Evolutionary conservation across 2,113 vertebrate genomes (phyloP).

Genomic region (Gymnocephalus cernua): DNA sequence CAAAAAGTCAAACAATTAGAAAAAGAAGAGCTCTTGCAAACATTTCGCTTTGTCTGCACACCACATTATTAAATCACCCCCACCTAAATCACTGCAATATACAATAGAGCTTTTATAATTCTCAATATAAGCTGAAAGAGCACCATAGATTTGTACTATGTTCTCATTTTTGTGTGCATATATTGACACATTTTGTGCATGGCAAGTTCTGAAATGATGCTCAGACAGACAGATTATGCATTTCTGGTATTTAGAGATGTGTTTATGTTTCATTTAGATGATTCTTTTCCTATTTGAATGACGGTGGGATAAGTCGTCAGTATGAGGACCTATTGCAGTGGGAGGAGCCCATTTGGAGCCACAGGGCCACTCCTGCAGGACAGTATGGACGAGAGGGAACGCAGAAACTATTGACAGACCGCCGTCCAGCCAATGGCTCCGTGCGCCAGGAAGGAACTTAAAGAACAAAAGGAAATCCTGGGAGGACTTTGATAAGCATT

Average conservation of each 20-base stretch:
- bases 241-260: constrained; percentile 88
- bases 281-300: constrained; percentile 79
- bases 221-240: constrained; percentile 75
- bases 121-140: constrained; percentile 10
- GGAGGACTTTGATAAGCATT: constrained; percentile 51
- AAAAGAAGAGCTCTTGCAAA: constrained; percentile 41
- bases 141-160: constrained; percentile 32
- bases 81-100: constrained; percentile 25
- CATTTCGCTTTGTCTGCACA: constrained; percentile 43
- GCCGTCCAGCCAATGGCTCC: constrained; percentile 83
- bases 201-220: constrained; percentile 80
- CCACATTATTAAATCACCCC: constrained; percentile 64
- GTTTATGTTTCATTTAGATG: constrained; percentile 86
- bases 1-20: constrained; percentile 68
- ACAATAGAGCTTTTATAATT: constrained; percentile 22
- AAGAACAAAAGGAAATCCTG: constrained; percentile 1
- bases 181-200: constrained; percentile 76
- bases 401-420: constrained; percentile 82
- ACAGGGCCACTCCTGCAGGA: constrained; percentile 86
- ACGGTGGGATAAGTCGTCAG: constrained; percentile 78
- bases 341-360: constrained; percentile 83
- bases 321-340: constrained; percentile 78
- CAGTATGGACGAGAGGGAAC: constrained; percentile 85
- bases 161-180: constrained; percentile 37
- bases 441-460: constrained; percentile 2